Evolutionary conservation across 2,113 vertebrate species (phyloP).

Genomic region (Shinisaurus crocodilurus): DNA sequence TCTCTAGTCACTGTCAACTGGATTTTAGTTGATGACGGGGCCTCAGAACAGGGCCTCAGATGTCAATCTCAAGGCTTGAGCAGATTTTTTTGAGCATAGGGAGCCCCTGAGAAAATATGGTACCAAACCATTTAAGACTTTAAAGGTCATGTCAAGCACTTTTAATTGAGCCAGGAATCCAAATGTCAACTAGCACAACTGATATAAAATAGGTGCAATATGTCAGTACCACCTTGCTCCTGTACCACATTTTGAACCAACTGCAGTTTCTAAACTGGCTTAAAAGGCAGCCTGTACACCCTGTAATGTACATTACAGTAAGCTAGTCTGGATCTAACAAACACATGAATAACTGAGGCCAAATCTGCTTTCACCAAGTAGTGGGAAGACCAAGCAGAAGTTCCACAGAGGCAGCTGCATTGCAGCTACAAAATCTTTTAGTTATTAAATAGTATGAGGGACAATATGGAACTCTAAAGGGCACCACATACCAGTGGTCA

Average conservation of each 20-base stretch:
- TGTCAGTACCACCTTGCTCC: too few species aligned
- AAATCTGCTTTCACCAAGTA: background rate
- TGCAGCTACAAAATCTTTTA: too few species aligned
- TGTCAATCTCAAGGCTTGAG: background rate
- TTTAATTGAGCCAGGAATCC: too few species aligned
- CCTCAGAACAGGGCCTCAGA: background rate
- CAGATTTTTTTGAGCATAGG: background rate
- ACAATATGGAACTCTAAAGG: too few species aligned
- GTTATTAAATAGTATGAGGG: too few species aligned
- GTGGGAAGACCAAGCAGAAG: too few species aligned
- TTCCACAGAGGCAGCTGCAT: too few species aligned
- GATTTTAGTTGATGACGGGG: background rate
- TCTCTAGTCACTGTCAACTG: background rate
- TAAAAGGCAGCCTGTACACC: too few species aligned
- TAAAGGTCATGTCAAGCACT: background rate
- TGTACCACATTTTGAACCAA: too few species aligned
- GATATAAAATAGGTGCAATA: background rate
- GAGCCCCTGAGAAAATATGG: background rate
- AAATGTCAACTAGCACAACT: background rate
- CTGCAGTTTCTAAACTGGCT: too few species aligned
- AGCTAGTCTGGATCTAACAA: background rate
- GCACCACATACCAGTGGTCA: too few species aligned
- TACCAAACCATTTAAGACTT: background rate
- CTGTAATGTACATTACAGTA: background rate
- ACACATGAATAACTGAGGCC: background rate